Percentiles rank a stretch among this genome's conserved stretches.
phyloP scores from a whole-genome alignment of 1,140 invertebrate species.

The Caenorhabditis brenneri region DNA sequence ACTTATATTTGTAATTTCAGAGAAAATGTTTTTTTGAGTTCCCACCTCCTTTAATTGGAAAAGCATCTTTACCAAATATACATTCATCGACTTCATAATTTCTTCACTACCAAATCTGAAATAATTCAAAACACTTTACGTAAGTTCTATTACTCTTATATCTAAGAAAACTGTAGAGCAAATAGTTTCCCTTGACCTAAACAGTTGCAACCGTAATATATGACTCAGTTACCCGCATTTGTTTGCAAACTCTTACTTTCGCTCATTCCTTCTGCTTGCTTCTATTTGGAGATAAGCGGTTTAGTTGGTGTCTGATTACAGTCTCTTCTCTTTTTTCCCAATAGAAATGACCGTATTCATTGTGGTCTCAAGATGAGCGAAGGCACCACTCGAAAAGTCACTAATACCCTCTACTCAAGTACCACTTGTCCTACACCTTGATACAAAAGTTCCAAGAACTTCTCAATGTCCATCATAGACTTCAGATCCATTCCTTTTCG shows the following conservation, averaged over 20 bases:
- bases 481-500: background rate
- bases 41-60: no score
- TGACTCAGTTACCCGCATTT: background rate
- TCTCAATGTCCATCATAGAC: slow-evolving; percentile 15
- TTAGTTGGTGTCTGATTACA: slow-evolving; percentile 39
- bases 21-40: no score
- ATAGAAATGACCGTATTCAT: background rate
- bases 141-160: no score
- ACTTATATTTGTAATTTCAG: no score
- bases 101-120: no score
- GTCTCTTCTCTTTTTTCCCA: no score
- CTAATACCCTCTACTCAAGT: slow-evolving; percentile 41
- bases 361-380: background rate
- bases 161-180: background rate
- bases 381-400: slow-evolving; percentile 27
- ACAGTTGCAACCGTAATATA: background rate
- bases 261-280: background rate
- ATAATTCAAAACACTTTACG: no score
- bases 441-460: slow-evolving; percentile 20
- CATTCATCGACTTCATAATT: no score
- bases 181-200: background rate
- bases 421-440: slow-evolving; percentile 40
- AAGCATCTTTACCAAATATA: no score
- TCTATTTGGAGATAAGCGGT: background rate
- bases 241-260: slow-evolving; percentile 26